Percentiles rank a stretch among this genome's conserved stretches.
Conservation (phyloP, 2,797 vertebrate species). For the Meriones psammophilus region DNA sequence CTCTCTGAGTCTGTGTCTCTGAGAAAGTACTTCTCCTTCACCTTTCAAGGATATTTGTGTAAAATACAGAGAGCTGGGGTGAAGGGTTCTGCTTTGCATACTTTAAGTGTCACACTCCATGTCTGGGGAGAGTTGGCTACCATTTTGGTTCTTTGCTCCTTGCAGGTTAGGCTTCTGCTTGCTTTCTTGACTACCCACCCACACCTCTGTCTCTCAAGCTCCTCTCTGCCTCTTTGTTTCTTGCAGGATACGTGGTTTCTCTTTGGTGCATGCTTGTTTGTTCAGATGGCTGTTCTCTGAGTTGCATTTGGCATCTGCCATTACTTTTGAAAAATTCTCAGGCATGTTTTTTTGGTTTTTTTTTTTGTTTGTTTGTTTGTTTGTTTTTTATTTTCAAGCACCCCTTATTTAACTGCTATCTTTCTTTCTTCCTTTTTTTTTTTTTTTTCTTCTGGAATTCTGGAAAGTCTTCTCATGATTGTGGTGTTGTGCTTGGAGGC, state of each 20-base stretch:
- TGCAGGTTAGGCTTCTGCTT: not conserved
- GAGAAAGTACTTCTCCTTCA: not conserved
- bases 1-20: not conserved
- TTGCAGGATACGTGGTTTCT: not conserved
- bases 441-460: not conserved
- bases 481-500: accelerated
- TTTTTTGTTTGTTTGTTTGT: no score
- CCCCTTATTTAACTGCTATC: not conserved
- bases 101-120: not conserved
- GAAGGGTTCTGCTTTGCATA: not conserved
- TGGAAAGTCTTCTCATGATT: not conserved
- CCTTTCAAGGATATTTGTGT: not conserved
- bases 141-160: not conserved
- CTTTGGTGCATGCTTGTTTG: accelerated
- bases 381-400: not conserved
- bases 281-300: not conserved
- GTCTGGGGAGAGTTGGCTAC: not conserved
- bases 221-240: not conserved
- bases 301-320: not conserved
- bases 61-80: not conserved
- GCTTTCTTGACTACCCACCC: not conserved
- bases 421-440: not conserved
- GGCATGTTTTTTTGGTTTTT: not conserved
- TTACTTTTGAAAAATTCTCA: not conserved
- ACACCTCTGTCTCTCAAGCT: not conserved